Conservation (phyloP, 2,888 invertebrate genomes). For the Tetheella fluctuosa region DNA sequence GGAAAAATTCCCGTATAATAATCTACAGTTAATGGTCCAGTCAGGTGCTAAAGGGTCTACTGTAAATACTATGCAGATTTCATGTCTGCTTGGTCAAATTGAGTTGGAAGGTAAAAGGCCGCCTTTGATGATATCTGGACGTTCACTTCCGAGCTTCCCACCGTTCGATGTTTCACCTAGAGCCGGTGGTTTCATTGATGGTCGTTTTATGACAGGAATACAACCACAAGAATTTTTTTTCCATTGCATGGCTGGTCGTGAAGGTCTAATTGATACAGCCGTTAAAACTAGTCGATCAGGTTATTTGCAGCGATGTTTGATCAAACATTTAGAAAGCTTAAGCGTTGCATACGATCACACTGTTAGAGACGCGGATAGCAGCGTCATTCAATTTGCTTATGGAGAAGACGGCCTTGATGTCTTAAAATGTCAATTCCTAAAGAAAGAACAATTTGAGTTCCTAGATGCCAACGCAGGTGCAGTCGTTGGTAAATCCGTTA, state of each 20-base stretch:
- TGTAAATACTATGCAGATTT: conserved; percentile 99
- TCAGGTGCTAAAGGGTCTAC: conserved; percentile 99
- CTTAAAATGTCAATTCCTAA: conserved; percentile 92
- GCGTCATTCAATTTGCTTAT: conserved; percentile 96
- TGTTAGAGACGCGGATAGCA: conserved; percentile 97
- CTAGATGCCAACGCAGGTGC: conserved; percentile 91
- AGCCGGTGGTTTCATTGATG: conserved; percentile 98
- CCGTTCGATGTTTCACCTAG: conserved; percentile 94
- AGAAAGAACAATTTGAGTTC: conserved; percentile 89
- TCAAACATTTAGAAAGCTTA: conserved; percentile 99
- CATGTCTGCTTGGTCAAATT: conserved; percentile 98
- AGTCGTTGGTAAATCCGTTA: conserved; percentile 83
- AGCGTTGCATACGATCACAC: conserved; percentile 96
- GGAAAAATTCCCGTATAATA: conserved; percentile 95
- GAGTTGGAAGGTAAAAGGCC: conserved; percentile 99
- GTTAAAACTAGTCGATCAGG: conserved; percentile 99
- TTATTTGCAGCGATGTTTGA: conserved; percentile 97
- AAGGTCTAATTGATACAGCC: conserved; percentile 99
- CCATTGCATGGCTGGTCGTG: conserved; percentile 99
- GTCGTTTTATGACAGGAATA: conserved; percentile 99
- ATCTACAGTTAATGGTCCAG: conserved; percentile 99
- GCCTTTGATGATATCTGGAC: conserved; percentile 96
- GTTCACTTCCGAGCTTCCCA: conserved; percentile 95
- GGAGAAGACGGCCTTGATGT: conserved; percentile 98
- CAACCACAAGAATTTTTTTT: conserved; percentile 99